A percentile compares a stretch with the other conserved stretches of the same genome.
These are phyloP conservation scores for Dinomys branickii DNA, from an alignment of 2,113 vertebrate species.

Conservation along the genomic window DNA sequence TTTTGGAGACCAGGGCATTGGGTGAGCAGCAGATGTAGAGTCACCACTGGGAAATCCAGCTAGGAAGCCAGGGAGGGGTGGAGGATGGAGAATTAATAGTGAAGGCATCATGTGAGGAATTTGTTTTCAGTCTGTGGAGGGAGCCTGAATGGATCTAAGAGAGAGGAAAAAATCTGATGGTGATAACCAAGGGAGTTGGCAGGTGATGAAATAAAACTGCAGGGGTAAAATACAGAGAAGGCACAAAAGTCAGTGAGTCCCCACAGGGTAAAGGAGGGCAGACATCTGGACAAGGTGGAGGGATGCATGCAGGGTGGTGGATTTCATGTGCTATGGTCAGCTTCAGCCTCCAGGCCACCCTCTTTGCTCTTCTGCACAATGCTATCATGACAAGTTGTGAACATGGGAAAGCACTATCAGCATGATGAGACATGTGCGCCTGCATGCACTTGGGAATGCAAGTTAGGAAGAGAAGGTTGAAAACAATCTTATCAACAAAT, in stretches of 20 bases:
- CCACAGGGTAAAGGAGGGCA: neutral
- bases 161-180: neutral
- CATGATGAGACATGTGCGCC: neutral
- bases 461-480: neutral
- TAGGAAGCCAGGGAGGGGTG: neutral
- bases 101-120: neutral
- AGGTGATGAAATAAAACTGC: neutral
- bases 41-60: neutral
- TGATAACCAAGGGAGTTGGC: neutral
- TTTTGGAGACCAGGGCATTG: neutral
- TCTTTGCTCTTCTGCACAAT: neutral
- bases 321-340: neutral
- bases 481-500: neutral
- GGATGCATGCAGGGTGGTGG: neutral
- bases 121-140: neutral
- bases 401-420: accelerated
- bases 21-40: neutral
- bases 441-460: neutral
- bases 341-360: neutral
- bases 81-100: neutral
- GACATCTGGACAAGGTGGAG: neutral
- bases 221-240: neutral
- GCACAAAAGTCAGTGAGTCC: neutral
- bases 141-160: neutral
- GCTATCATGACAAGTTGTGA: neutral